Percentiles rank a stretch among this genome's conserved stretches.
phyloP scores from a whole-genome alignment of 30 jellyfish, hydroid and myxozoan genomes.

The Calvadosia cruxmelitensis region DNA sequence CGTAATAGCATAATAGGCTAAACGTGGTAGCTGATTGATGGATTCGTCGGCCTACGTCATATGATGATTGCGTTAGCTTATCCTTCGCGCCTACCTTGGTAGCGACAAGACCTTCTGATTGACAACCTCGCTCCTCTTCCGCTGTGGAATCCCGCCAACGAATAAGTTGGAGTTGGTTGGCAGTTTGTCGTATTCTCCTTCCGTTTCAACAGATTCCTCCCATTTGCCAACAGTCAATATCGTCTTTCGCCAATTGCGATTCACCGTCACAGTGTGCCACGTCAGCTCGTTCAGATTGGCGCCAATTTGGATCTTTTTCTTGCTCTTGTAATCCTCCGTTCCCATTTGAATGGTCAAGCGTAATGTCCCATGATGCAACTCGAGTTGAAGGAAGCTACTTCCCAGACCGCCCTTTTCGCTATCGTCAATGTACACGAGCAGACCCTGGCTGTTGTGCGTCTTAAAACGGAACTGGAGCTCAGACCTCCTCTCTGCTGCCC shows the following conservation, averaged over 20 bases:
- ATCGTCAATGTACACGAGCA: not conserved
- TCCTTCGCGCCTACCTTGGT: slow-evolving; percentile 10
- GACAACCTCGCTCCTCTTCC: slow-evolving; percentile 4
- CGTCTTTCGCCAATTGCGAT: slow-evolving; percentile 18
- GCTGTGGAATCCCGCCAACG: slow-evolving; percentile 62
- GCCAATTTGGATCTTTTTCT: slow-evolving; percentile 28
- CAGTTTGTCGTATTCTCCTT: slow-evolving; percentile 14
- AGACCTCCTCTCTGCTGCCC: not conserved
- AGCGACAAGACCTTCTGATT: slow-evolving; percentile 3
- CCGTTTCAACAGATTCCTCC: slow-evolving; percentile 2
- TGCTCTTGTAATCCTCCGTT: slow-evolving; percentile 21
- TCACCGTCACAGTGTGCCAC: slow-evolving; percentile 61
- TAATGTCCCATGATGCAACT: not conserved
- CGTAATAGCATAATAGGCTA: no score
- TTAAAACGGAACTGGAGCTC: not conserved
- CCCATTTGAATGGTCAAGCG: slow-evolving; percentile 7
- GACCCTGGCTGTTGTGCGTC: not conserved
- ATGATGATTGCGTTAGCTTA: no score
- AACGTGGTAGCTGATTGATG: no score
- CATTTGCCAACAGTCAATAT: slow-evolving; percentile 33
- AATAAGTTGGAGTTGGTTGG: slow-evolving; percentile 55
- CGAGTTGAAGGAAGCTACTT: not conserved
- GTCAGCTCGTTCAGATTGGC: slow-evolving; percentile 40
- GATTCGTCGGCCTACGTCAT: no score
- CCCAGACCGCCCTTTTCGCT: not conserved